Evolutionary conservation across 2,797 vertebrate species (phyloP).

Genomic region (Phyllotis vaccarum): DNA sequence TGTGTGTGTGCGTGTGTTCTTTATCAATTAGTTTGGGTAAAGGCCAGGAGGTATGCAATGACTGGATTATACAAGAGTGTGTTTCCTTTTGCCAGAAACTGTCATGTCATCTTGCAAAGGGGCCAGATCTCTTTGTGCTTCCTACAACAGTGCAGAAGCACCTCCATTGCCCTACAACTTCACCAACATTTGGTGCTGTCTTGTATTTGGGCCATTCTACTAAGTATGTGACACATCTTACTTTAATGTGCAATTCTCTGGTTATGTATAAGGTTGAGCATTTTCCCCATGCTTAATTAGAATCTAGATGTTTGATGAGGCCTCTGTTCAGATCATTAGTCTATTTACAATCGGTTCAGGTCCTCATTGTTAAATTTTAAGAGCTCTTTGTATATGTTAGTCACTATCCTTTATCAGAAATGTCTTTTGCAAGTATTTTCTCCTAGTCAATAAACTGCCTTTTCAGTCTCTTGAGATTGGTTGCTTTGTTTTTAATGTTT

Average conservation of each 20-base stretch:
- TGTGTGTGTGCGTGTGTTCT: background rate
- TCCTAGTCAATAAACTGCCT: background rate
- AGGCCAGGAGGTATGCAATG: background rate
- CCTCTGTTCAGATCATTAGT: background rate
- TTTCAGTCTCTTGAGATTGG: constrained; percentile 27
- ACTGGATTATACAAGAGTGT: background rate
- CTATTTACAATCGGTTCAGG: background rate
- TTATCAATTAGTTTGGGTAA: constrained; percentile 21
- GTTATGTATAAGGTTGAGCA: background rate
- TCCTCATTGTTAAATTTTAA: constrained; percentile 42
- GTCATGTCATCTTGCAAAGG: background rate
- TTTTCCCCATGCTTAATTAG: background rate
- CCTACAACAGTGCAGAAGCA: background rate
- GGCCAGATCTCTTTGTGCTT: background rate
- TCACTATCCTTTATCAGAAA: background rate
- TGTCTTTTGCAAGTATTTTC: constrained; percentile 51
- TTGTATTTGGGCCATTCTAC: background rate
- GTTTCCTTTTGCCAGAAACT: background rate
- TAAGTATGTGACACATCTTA: too few species aligned
- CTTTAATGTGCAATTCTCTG: background rate
- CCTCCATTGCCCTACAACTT: background rate
- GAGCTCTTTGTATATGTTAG: background rate
- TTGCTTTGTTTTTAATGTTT: background rate
- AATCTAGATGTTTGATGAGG: background rate
- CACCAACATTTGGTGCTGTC: background rate